Base-by-base conservation (phyloP, 2,113 vertebrate species). In the Macquaria ambigua region DNA sequence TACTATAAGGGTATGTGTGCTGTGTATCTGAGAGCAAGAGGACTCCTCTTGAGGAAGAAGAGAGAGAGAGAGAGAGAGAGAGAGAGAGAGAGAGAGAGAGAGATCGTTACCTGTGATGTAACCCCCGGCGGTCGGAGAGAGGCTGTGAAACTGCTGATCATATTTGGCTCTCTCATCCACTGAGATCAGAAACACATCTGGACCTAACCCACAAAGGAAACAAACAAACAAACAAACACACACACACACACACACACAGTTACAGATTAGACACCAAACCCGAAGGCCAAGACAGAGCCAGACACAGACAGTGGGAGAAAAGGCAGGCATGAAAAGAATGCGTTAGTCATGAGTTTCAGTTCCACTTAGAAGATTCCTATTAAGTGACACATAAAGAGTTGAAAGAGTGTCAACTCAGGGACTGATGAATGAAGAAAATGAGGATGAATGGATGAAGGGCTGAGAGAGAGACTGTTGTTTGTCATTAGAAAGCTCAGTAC, bases 71-170 rank as follows among this genome's bases (percentile, higher is more conserved):
- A 61, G 58, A 31, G 25, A 66, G 5, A 56, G 34, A 25, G 11
- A 37, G 23, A 15, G 10, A 23, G 20, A 15, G 23, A 25, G 34
- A 31, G 20, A 23, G 3, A 12, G 28, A 16, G 56, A 18, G 15
- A 6, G 73, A 4, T 5, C 0, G 55, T 87, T 91, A 99, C 98
- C 98, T 95, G 98, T 99, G 93, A 99, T 99, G 92, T 97, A 98
- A 91, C 98, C 98, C 80, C 97, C 96, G 64, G 95, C 94, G 18
- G 95, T 96, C 74, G 97, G 98, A 93, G 98, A 95, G 92, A 99
- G 96, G 93, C 98, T 98, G 83, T 97, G 98, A 93, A 99, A 99
- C 95, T 99, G 98, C 76, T 99, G 98, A 91, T 99, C 98, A 93
- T 99, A 96, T 93, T 99, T 99, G 20, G 96, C 97, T 97, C 98